These are phyloP conservation scores for Zootermopsis nevadensis DNA, from an alignment of 2,888 invertebrate species.

Conservation along the genomic window DNA sequence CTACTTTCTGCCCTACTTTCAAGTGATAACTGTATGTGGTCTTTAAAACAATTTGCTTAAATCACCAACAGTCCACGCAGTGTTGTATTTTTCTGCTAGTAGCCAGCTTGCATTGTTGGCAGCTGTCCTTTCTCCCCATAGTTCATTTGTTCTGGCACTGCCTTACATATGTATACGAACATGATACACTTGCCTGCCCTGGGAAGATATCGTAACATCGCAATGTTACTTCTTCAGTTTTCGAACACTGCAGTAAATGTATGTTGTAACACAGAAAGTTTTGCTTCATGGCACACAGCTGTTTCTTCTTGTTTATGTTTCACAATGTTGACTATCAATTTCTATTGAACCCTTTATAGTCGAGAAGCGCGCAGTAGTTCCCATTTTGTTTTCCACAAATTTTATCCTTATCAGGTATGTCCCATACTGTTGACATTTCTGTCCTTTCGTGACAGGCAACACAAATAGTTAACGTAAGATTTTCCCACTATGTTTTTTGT, in stretches of 20 bases:
- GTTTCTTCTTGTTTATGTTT: too few relatives aligned
- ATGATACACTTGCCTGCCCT: constrained; percentile 3
- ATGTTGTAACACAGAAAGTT: background rate
- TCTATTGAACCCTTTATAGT: too few relatives aligned
- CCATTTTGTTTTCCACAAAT: background rate
- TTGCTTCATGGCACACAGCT: background rate
- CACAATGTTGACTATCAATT: background rate
- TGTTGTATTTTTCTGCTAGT: background rate
- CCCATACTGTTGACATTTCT: too few relatives aligned
- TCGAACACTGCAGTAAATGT: background rate
- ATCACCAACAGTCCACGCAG: background rate
- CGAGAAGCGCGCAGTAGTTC: constrained; percentile 7
- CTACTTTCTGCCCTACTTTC: background rate
- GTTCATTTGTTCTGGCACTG: constrained; percentile 18
- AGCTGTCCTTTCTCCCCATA: background rate
- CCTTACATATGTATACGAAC: constrained; percentile 43
- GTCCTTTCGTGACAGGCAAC: too few relatives aligned
- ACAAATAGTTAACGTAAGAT: too few relatives aligned
- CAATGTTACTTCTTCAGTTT: background rate
- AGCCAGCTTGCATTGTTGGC: constrained; percentile 1
- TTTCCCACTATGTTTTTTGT: too few relatives aligned
- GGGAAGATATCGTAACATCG: background rate
- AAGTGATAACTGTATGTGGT: background rate
- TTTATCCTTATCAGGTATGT: too few relatives aligned
- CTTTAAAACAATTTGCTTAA: background rate